Percentiles rank a stretch among this genome's conserved stretches.
Evolutionary conservation across 2,113 vertebrate genomes (phyloP).

Genomic region (Scatophagus argus): DNA sequence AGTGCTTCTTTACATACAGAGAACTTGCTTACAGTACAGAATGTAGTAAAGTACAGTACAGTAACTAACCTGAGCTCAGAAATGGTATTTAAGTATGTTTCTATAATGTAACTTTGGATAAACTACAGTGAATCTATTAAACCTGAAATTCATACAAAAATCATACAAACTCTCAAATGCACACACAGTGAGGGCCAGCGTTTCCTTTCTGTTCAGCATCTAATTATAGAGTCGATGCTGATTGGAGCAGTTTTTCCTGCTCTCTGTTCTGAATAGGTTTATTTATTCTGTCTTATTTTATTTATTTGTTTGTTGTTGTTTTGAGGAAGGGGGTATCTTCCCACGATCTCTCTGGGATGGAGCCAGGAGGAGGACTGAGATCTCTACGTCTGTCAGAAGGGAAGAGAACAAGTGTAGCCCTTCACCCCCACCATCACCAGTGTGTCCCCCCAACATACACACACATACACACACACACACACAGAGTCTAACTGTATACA

Average conservation of each 20-base stretch:
- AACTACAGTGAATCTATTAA: background rate
- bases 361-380: conserved; percentile 52
- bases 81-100: too few species aligned
- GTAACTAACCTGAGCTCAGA: too few species aligned
- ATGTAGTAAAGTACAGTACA: background rate
- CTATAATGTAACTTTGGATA: background rate
- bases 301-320: conserved; percentile 61
- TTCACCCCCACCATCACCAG: conserved; percentile 31
- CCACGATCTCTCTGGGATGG: conserved; percentile 69
- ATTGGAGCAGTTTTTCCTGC: conserved; percentile 22
- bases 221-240: conserved; percentile 39
- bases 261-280: conserved; percentile 32
- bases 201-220: background rate
- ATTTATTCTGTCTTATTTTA: conserved; percentile 46
- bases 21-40: too few species aligned
- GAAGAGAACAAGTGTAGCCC: conserved; percentile 45
- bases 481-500: background rate
- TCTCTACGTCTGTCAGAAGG: conserved; percentile 4
- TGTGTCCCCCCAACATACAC: conserved; percentile 5
- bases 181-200: background rate
- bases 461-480: conserved; percentile 1
- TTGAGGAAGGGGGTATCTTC: conserved; percentile 59
- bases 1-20: too few species aligned
- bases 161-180: background rate
- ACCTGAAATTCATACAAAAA: background rate